Percentiles rank a stretch among this genome's conserved stretches.
phyloP scores from a whole-genome alignment of 2,888 invertebrate genomes.

The Chaitophorus viminalis region DNA sequence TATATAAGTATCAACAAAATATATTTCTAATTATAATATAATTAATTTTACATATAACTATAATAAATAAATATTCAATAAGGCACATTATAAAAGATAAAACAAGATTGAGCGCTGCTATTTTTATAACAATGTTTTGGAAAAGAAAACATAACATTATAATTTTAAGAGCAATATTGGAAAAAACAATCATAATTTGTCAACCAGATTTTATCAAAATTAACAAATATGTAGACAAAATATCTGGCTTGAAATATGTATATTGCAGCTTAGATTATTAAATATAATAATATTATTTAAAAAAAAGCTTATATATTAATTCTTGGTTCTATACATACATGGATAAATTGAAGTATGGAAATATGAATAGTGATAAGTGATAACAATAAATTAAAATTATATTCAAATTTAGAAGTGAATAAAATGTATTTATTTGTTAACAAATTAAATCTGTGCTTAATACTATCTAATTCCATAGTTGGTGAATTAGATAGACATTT shows the following conservation, averaged over 20 bases:
- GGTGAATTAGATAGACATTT: too few relatives aligned
- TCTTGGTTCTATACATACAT: too few relatives aligned
- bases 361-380: too few relatives aligned
- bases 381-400: too few relatives aligned
- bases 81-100: constrained; percentile 34
- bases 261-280: not conserved
- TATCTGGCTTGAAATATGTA: not conserved
- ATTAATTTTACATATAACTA: not conserved
- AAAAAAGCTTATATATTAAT: not conserved
- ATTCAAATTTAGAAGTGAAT: too few relatives aligned
- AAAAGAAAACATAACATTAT: constrained; percentile 14
- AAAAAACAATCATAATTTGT: not conserved
- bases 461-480: too few relatives aligned
- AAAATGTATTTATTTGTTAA: too few relatives aligned
- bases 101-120: constrained; percentile 24
- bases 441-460: too few relatives aligned
- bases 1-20: not conserved
- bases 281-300: not conserved
- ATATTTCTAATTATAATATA: constrained; percentile 1
- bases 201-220: not conserved
- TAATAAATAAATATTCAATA: constrained; percentile 31
- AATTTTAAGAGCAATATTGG: not conserved
- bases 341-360: too few relatives aligned
- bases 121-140: constrained; percentile 6
- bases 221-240: not conserved